Evolutionary conservation across 2,113 vertebrate species (phyloP).

Genomic region (Rhinogobius similis): DNA sequence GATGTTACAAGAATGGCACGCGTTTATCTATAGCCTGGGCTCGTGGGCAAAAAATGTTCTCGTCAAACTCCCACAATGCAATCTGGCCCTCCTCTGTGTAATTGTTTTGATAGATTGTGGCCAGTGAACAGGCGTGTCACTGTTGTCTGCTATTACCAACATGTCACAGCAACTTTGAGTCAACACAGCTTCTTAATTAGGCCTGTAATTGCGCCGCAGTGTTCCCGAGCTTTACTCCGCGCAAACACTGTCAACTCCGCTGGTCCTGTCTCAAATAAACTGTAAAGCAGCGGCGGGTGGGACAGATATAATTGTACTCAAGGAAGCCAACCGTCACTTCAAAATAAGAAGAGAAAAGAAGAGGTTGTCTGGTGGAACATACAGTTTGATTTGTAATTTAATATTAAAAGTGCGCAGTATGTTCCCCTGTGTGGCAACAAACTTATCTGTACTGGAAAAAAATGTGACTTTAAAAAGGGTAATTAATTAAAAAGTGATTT

Average conservation of each 20-base stretch:
- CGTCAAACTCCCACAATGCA: conserved; percentile 3
- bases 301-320: too few relatives aligned
- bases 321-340: too few relatives aligned
- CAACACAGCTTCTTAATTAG: conserved; percentile 43
- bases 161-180: conserved; percentile 26
- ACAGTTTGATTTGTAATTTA: too few relatives aligned
- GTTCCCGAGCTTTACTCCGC: conserved; percentile 18
- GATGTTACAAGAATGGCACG: background rate
- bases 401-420: too few relatives aligned
- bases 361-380: too few relatives aligned
- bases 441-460: too few relatives aligned
- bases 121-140: conserved; percentile 24
- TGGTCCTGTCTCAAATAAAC: conserved; percentile 1
- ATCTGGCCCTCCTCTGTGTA: conserved; percentile 23
- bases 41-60: conserved; percentile 7
- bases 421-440: too few relatives aligned
- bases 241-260: conserved; percentile 7
- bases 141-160: conserved; percentile 46
- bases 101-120: conserved; percentile 43
- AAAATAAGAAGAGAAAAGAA: too few relatives aligned
- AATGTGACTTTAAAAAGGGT: too few relatives aligned
- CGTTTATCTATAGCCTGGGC: background rate
- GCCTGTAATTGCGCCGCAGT: conserved; percentile 41
- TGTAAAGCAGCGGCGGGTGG: conserved; percentile 1
- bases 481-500: too few relatives aligned